Evolutionary conservation across 2,888 invertebrate species (phyloP).

Genomic region (Ellobium chinense): DNA sequence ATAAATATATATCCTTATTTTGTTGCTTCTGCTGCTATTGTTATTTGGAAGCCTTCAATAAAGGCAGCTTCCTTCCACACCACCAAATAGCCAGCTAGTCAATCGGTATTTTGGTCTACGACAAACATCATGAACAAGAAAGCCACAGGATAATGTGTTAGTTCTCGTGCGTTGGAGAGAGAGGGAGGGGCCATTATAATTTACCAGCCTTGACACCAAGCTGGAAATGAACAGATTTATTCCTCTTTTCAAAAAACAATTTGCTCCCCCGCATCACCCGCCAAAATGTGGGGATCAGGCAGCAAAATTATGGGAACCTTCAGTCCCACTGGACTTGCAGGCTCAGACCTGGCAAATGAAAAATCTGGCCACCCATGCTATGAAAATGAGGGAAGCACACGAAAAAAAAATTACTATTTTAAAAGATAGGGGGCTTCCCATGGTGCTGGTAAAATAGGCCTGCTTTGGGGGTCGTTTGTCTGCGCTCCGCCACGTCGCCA

Average conservation of each 20-base stretch:
- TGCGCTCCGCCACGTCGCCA: background rate
- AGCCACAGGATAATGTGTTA: too few relatives aligned
- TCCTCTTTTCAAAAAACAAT: slow-evolving; percentile 8
- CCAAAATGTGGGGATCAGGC: background rate
- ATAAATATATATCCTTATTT: too few relatives aligned
- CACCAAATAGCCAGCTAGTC: too few relatives aligned
- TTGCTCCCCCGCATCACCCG: background rate
- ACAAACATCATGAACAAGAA: too few relatives aligned
- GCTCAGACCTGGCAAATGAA: background rate
- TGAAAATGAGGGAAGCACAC: background rate
- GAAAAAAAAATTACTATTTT: background rate
- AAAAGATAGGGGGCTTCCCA: background rate
- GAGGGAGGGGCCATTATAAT: too few relatives aligned
- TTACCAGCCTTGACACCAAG: background rate
- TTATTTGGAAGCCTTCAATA: too few relatives aligned
- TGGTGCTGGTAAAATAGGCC: background rate
- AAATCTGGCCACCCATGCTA: background rate
- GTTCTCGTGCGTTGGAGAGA: too few relatives aligned
- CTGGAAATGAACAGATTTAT: background rate
- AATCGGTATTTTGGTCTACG: too few relatives aligned
- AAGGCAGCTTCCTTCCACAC: too few relatives aligned
- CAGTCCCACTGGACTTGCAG: background rate
- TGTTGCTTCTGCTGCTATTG: too few relatives aligned
- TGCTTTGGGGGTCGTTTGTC: background rate
- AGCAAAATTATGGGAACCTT: background rate